Base-by-base conservation (phyloP, 2,797 vertebrate genomes). In the Chelonia mydas region DNA sequence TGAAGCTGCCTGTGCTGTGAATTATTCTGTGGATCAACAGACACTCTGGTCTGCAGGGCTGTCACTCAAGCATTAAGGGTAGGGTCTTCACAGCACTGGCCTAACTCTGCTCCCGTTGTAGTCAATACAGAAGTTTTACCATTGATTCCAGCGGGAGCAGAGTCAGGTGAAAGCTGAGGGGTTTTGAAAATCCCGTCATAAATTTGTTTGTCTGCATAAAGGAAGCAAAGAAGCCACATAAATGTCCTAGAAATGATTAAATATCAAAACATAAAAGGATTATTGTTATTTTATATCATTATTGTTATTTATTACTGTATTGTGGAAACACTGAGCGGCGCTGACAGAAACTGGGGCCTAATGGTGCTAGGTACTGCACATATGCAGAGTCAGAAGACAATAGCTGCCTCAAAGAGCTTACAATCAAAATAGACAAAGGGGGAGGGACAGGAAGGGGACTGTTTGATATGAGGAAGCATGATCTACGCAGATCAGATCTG, bases 281-380 rank as follows among this genome's bases (percentile, higher is more conserved):
- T 50, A 49, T 49, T 12, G 4, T 7, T 59, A 19, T 27, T n/a
- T 72, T 68, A 37, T 65, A 65, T 65, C 59, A 77, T 47, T 45
- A 19, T 45, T 77, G 21, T 79, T 54, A 45, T 6, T 19, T 37
- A 49, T 57, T 77, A 3, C 51, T 82, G 79, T 88, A 94, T 47
- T 88, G 54, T 0, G 7, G 17, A 37, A 89, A 37, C 83, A 91
- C n/a, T 27, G 1, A 54, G 77, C 78, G 41, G 51, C 15, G 6
- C 65, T 74, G 47, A 51, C 45, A 21, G 93, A 95, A 37, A 87
- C 7, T 49, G 3, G 37, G 5, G 11, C 7, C 55, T 31, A 4
- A 77, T 83, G 1, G 0, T 79, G 13, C 77, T 41, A 4, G 87
- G 37, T 57, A 37, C 9, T 31, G 74, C 31, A 74, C 0, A 1